These are phyloP conservation scores for Neotragus moschatus DNA, from an alignment of 2,113 vertebrate species.

Conservation along the genomic window DNA sequence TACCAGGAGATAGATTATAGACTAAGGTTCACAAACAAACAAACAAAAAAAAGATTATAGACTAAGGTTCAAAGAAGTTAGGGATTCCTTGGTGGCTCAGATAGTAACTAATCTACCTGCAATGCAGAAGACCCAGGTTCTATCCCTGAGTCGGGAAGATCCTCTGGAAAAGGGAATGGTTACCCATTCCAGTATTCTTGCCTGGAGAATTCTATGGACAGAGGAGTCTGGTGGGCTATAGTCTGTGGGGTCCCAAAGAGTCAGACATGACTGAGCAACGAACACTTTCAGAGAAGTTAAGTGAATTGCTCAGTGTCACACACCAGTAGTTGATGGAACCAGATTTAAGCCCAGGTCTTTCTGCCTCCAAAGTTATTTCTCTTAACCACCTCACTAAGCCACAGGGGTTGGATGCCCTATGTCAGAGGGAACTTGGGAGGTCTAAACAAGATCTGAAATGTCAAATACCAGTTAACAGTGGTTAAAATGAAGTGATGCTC, in stretches of 20 bases:
- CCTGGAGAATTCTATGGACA: not conserved
- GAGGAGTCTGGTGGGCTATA: not conserved
- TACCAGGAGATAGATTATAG: not conserved
- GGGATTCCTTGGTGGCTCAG: not conserved
- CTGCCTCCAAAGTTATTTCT: not conserved
- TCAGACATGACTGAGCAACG: not conserved
- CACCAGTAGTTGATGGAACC: not conserved
- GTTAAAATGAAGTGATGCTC: not conserved
- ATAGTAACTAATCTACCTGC: not conserved
- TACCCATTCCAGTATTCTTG: not conserved
- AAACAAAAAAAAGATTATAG: too few relatives aligned
- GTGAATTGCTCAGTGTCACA: not conserved
- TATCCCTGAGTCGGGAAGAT: fast-evolving
- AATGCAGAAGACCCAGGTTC: not conserved
- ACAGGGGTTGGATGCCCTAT: not conserved
- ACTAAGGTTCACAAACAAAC: too few relatives aligned
- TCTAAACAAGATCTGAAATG: not conserved
- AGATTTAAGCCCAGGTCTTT: not conserved
- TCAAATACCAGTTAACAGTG: not conserved
- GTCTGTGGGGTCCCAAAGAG: not conserved
- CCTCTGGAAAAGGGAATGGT: not conserved
- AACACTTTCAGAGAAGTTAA: not conserved
- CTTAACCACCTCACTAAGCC: not conserved
- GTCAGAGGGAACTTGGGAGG: not conserved
- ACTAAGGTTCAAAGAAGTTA: not conserved